These are phyloP conservation scores for Pollicipes pollicipes DNA, from an alignment of 1,140 invertebrate genomes.

Conservation along the genomic window DNA sequence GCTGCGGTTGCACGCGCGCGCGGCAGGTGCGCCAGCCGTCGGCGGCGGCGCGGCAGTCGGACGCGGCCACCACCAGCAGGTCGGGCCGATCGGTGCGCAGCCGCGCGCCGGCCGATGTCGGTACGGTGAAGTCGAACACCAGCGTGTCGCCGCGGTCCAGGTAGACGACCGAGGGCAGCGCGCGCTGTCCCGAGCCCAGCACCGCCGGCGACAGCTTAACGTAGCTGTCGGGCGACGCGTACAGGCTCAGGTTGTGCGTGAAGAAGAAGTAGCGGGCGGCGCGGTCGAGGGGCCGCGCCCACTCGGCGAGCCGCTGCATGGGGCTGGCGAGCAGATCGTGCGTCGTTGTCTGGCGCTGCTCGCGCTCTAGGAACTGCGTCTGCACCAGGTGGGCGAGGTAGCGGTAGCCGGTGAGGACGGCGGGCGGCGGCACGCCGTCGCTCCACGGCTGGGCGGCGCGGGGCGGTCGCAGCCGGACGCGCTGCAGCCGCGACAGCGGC, in stretches of 20 bases:
- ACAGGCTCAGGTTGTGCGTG: background rate
- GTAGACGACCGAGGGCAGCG: background rate
- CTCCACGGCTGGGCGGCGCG: background rate
- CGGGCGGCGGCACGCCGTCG: too few relatives aligned
- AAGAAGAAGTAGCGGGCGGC: background rate
- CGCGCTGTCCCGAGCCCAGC: too few relatives aligned
- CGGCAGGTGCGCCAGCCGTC: background rate
- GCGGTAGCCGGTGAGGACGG: background rate
- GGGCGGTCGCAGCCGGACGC: background rate
- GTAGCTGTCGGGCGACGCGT: background rate
- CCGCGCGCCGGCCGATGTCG: too few relatives aligned
- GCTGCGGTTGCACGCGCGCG: background rate
- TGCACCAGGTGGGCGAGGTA: background rate
- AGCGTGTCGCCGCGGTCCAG: background rate
- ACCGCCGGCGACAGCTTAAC: background rate
- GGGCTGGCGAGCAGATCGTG: background rate
- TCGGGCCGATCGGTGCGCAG: background rate
- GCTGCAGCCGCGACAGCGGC: background rate
- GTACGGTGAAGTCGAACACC: background rate
- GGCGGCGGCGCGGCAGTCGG: background rate
- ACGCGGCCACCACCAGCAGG: background rate
- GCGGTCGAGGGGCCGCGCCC: background rate
- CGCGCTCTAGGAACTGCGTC: background rate
- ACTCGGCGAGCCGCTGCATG: background rate
- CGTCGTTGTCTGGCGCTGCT: background rate